Evolutionary conservation across 1,140 invertebrate genomes (phyloP).

Genomic region (Drosophila parabipectinata): DNA sequence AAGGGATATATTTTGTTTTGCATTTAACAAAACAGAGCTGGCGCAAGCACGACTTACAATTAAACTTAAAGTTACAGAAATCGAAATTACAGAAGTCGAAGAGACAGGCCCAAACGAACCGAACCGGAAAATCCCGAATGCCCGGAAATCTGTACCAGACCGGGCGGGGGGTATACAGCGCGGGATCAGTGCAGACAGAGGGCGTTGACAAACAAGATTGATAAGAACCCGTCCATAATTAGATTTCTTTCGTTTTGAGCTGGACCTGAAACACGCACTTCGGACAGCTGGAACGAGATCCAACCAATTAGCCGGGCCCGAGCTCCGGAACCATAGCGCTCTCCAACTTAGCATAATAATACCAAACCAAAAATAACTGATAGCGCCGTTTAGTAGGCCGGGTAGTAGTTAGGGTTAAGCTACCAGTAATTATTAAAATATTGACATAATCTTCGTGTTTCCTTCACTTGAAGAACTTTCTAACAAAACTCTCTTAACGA

Average conservation of each 20-base stretch:
- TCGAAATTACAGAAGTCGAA: not conserved
- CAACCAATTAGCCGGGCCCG: constrained; percentile 26
- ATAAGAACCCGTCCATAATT: constrained; percentile 83
- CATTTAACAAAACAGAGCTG: constrained; percentile 64
- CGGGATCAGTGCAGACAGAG: constrained; percentile 8
- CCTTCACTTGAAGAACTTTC: constrained; percentile 50
- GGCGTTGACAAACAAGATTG: constrained; percentile 81
- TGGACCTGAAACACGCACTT: constrained; percentile 27
- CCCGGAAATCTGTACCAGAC: constrained; percentile 8
- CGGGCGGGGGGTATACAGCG: constrained; percentile 16
- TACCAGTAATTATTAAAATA: constrained; percentile 35
- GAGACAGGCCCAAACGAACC: constrained; percentile 1
- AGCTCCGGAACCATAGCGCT: constrained; percentile 6
- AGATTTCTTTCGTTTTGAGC: constrained; percentile 74
- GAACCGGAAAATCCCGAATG: not conserved
- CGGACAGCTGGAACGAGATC: constrained; percentile 27
- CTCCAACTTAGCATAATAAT: constrained; percentile 34
- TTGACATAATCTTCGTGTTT: constrained; percentile 59
- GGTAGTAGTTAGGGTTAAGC: not conserved
- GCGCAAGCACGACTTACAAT: constrained; percentile 8
- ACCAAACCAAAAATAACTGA: constrained; percentile 3
- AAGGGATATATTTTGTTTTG: constrained; percentile 75
- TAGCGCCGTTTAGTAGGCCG: constrained; percentile 30
- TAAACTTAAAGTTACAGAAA: constrained; percentile 2
- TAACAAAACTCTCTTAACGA: constrained; percentile 31